Conservation (phyloP, 2,113 vertebrate species). For the Caracal caracal region DNA sequence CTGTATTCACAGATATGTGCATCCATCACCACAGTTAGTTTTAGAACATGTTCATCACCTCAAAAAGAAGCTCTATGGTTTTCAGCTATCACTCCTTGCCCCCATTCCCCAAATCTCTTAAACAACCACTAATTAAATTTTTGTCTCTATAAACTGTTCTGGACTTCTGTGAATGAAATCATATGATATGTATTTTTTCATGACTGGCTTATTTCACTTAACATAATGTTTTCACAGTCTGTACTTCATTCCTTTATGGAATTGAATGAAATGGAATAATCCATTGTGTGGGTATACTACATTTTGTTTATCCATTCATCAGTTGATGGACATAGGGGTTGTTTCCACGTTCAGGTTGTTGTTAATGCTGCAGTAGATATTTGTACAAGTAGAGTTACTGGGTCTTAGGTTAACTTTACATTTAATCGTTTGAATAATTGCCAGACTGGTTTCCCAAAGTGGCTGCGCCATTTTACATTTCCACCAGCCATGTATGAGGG, state of each 20-base stretch:
- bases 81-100: background rate
- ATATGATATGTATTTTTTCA: background rate
- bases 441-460: background rate
- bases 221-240: background rate
- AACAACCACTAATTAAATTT: background rate
- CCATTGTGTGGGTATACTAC: background rate
- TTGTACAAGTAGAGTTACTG: background rate
- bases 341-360: background rate
- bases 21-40: background rate
- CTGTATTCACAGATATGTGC: background rate
- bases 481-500: background rate
- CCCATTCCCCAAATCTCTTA: background rate
- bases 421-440: constrained; percentile 31
- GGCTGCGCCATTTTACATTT: background rate
- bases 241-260: background rate
- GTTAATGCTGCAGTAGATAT: background rate
- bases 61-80: background rate
- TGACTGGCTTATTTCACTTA: background rate
- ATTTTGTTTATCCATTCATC: background rate
- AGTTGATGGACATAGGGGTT: background rate
- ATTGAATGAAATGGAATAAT: background rate
- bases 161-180: background rate
- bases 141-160: background rate
- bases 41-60: constrained; percentile 19
- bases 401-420: background rate